phyloP scores from a whole-genome alignment of 2,888 invertebrate genomes.

The Charanyca ferruginea region DNA sequence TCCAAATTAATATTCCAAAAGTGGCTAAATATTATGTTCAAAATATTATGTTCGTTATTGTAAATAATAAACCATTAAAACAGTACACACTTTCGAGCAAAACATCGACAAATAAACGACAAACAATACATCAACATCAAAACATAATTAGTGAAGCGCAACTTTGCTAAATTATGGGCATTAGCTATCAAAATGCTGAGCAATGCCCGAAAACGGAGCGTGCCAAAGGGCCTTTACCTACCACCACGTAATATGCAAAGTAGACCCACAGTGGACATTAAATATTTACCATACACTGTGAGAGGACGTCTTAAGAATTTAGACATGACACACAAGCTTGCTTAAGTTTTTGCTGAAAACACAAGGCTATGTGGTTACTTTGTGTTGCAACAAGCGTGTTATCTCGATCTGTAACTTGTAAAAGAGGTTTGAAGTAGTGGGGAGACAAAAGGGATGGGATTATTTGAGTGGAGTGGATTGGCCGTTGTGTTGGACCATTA shows the following conservation, averaged over 20 bases:
- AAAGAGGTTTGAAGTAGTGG: slow-evolving; percentile 22
- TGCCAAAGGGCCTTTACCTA: slow-evolving; percentile 56
- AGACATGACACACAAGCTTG: slow-evolving; percentile 49
- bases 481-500: background rate
- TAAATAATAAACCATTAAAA: slow-evolving; percentile 19
- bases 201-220: slow-evolving; percentile 55
- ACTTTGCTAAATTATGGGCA: slow-evolving; percentile 63
- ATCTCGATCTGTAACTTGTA: slow-evolving; percentile 28
- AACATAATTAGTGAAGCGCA: slow-evolving; percentile 56
- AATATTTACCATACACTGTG: slow-evolving; percentile 69
- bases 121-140: too few species aligned
- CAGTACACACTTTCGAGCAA: slow-evolving; percentile 25
- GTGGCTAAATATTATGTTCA: background rate
- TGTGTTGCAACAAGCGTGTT: slow-evolving; percentile 14
- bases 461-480: slow-evolving; percentile 2
- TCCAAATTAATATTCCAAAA: background rate
- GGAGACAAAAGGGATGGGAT: slow-evolving; percentile 10
- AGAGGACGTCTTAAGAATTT: slow-evolving; percentile 67
- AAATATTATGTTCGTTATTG: slow-evolving; percentile 3
- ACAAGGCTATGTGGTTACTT: slow-evolving; percentile 30
- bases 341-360: slow-evolving; percentile 44
- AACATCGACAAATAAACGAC: slow-evolving; percentile 37
- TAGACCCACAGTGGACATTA: slow-evolving; percentile 67
- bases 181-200: slow-evolving; percentile 65
- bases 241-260: slow-evolving; percentile 71